Evolutionary conservation across 2,888 invertebrate genomes (phyloP).

Genomic region (Agrotis exclamationis): DNA sequence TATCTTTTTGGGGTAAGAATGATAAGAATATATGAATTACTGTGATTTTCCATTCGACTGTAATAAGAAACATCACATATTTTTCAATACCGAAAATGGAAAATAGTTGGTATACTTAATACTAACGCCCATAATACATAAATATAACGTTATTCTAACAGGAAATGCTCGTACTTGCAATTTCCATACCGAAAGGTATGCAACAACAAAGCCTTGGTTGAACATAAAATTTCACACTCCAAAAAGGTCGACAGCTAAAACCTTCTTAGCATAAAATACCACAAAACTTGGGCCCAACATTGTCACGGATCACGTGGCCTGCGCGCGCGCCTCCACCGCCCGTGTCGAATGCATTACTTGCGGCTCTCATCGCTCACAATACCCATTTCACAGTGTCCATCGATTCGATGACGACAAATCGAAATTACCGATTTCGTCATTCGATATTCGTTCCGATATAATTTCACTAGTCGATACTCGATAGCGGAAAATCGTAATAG

Average conservation of each 20-base stretch:
- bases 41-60: no score
- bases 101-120: no score
- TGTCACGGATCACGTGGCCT: conserved; percentile 72
- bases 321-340: conserved; percentile 76
- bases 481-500: conserved; percentile 78
- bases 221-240: conserved; percentile 7
- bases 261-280: conserved; percentile 31
- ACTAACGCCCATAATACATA: no score
- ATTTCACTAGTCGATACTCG: conserved; percentile 80
- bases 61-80: no score
- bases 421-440: conserved; percentile 85
- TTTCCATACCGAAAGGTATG: background rate
- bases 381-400: conserved; percentile 80
- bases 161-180: background rate
- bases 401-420: conserved; percentile 82
- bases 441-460: conserved; percentile 88
- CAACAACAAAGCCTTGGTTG: background rate
- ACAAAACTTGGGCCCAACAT: conserved; percentile 43
- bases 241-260: conserved; percentile 22
- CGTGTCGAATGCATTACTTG: conserved; percentile 84
- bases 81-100: no score
- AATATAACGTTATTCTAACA: background rate
- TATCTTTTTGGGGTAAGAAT: no score
- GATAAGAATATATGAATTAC: no score
- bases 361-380: conserved; percentile 83